These are phyloP conservation scores for Syngnathoides biaculeatus DNA, from an alignment of 2,113 vertebrate genomes.

Conservation along the genomic window DNA sequence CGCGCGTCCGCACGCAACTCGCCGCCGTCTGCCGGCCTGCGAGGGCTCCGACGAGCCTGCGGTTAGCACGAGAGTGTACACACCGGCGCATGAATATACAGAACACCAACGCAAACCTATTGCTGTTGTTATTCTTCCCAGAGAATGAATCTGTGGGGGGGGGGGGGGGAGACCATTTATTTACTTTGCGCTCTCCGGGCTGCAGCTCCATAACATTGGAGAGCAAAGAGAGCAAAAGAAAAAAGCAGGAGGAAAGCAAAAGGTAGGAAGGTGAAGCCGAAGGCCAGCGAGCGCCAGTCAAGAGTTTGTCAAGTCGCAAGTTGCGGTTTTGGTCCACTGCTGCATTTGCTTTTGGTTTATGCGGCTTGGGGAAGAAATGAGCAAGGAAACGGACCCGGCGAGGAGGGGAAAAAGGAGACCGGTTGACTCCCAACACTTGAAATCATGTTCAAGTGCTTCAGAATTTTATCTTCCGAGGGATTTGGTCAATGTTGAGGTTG, in stretches of 20 bases:
- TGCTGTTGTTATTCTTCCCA: slow-evolving; percentile 66
- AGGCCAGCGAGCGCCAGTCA: slow-evolving; percentile 25
- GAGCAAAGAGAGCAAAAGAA: slow-evolving; percentile 17
- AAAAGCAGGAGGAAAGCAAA: slow-evolving; percentile 33
- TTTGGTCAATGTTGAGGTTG: slow-evolving; percentile 29
- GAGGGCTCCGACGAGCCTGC: slow-evolving; percentile 78
- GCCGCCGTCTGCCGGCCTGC: slow-evolving; percentile 65
- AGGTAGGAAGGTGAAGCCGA: slow-evolving; percentile 36
- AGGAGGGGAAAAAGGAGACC: slow-evolving; percentile 16
- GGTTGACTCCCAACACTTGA: slow-evolving; percentile 35
- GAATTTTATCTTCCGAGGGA: slow-evolving; percentile 44
- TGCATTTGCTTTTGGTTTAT: slow-evolving; percentile 53
- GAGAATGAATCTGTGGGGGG: slow-evolving; percentile 67
- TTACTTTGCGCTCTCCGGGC: slow-evolving; percentile 67
- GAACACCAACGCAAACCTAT: slow-evolving; percentile 48
- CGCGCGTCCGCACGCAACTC: slow-evolving; percentile 39
- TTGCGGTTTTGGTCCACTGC: slow-evolving; percentile 53
- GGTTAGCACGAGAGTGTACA: slow-evolving; percentile 66
- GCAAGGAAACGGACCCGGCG: slow-evolving; percentile 37
- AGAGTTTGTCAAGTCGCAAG: slow-evolving; percentile 44
- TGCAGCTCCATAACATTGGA: slow-evolving; percentile 48
- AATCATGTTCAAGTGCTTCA: slow-evolving; percentile 50
- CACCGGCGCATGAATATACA: slow-evolving; percentile 34
- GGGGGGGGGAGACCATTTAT: slow-evolving; percentile 72
- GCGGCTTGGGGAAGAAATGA: slow-evolving; percentile 54